Conservation (phyloP, 2,888 invertebrate species). For the Stenodema calcarata region DNA sequence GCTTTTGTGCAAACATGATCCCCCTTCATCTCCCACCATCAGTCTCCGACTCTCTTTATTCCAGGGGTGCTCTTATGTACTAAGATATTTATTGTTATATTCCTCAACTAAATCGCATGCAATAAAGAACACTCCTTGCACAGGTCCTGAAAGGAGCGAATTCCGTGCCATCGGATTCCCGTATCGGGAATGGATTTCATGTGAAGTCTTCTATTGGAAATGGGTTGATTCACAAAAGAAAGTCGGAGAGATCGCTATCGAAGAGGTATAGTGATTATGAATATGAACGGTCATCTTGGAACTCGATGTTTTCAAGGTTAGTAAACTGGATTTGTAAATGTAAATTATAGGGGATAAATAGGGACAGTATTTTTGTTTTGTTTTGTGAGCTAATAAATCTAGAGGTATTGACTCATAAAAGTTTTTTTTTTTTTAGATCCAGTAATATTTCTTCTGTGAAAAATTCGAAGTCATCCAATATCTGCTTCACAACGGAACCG, state of each 20-base stretch:
- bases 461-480: constrained; percentile 44
- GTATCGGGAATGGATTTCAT: constrained; percentile 26
- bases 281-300: constrained; percentile 46
- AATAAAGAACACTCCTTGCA: not conserved
- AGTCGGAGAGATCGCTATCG: constrained; percentile 35
- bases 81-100: too few species aligned
- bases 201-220: constrained; percentile 41
- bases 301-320: constrained; percentile 39
- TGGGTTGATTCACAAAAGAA: constrained; percentile 43
- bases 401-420: too few species aligned
- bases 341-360: not conserved
- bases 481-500: constrained; percentile 52
- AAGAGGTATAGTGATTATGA: constrained; percentile 48
- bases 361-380: not conserved
- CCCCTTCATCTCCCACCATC: too few species aligned
- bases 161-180: not conserved
- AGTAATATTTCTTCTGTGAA: constrained; percentile 23
- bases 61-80: too few species aligned
- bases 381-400: not conserved
- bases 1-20: too few species aligned
- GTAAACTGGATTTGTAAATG: not conserved
- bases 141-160: not conserved
- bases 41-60: too few species aligned
- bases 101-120: not conserved
- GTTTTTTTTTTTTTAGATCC: constrained; percentile 4